These are phyloP conservation scores for Onychostoma macrolepis DNA, from an alignment of 2,113 vertebrate genomes.

Conservation along the genomic window DNA sequence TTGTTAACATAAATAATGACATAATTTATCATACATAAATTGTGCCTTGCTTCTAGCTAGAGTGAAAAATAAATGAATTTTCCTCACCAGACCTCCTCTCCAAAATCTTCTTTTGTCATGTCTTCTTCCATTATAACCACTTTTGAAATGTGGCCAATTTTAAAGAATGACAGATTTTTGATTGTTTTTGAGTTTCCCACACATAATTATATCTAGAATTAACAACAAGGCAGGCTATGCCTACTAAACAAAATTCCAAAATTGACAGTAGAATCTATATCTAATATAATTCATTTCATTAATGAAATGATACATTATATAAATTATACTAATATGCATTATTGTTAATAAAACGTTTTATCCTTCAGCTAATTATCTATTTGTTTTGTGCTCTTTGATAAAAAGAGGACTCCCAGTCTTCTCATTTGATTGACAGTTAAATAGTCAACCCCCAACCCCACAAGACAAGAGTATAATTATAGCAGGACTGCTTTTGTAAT, in stretches of 20 bases:
- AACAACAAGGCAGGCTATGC: background rate
- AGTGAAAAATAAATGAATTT: background rate
- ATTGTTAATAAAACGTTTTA: background rate
- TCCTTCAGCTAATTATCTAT: background rate
- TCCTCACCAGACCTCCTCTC: background rate
- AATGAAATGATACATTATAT: background rate
- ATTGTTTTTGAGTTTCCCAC: background rate
- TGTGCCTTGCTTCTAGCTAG: background rate
- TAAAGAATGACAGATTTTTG: background rate
- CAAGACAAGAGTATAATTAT: conserved; percentile 10
- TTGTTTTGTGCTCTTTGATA: background rate
- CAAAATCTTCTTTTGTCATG: background rate
- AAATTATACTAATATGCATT: background rate
- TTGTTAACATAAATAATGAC: background rate
- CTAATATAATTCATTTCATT: background rate
- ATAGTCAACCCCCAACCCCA: conserved; percentile 6
- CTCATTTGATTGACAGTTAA: conserved; percentile 18
- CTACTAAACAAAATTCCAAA: background rate
- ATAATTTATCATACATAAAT: background rate
- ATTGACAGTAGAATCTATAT: background rate
- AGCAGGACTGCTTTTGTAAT: conserved; percentile 15
- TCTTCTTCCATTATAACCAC: background rate
- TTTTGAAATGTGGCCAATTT: background rate
- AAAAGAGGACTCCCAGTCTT: background rate
- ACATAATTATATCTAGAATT: background rate